phyloP scores from a whole-genome alignment of 2,113 vertebrate species.

The Dicaeum eximium region DNA sequence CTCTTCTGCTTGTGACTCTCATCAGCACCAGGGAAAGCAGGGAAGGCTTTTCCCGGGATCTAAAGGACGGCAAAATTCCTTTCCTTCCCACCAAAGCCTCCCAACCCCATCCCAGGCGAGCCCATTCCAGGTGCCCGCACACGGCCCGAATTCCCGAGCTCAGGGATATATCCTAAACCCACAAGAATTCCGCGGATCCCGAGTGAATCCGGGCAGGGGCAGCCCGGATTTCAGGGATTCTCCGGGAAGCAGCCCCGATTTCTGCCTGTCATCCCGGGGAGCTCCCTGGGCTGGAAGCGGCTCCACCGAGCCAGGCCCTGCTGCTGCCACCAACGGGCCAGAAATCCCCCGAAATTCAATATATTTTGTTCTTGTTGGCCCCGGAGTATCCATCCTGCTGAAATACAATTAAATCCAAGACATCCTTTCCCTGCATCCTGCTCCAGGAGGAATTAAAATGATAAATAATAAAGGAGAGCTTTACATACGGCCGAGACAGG shows the following conservation, averaged over 20 bases:
- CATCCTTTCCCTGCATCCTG: neutral
- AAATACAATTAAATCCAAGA: neutral
- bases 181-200: fast-evolving
- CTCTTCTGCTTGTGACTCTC: neutral
- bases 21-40: neutral
- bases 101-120: fast-evolving
- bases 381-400: neutral
- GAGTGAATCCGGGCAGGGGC: neutral
- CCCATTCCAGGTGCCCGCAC: fast-evolving
- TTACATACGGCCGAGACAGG: neutral
- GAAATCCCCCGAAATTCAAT: neutral
- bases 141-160: fast-evolving
- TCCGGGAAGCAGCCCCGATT: constrained; percentile 1
- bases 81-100: fast-evolving
- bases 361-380: neutral
- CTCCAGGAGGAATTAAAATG: neutral
- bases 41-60: neutral
- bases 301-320: neutral
- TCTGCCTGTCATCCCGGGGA: constrained; percentile 68
- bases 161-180: neutral
- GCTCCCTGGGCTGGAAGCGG: neutral
- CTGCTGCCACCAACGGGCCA: neutral
- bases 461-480: neutral
- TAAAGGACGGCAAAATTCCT: fast-evolving
- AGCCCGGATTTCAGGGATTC: neutral